phyloP scores from a whole-genome alignment of 2,797 vertebrate species.

The Knipowitschia caucasica region DNA sequence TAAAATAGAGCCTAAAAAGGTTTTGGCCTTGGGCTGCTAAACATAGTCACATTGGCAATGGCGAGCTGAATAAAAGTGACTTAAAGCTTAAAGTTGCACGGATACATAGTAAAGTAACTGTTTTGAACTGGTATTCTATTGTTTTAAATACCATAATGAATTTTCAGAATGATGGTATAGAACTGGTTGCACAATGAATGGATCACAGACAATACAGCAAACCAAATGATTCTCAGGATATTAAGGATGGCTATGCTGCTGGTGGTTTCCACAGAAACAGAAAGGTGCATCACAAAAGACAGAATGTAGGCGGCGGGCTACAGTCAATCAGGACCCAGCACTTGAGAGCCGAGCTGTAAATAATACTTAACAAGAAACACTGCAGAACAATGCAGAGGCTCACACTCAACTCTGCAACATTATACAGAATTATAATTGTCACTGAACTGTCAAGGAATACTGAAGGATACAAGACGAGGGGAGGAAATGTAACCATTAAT shows the following conservation, averaged over 20 bases:
- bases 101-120: too few species aligned
- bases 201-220: constrained; percentile 29
- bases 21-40: too few species aligned
- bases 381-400: constrained; percentile 19
- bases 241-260: constrained; percentile 52
- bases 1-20: too few species aligned
- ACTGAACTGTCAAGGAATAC: too few species aligned
- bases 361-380: constrained; percentile 28
- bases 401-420: constrained; percentile 29
- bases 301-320: constrained; percentile 58
- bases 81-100: too few species aligned
- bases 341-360: constrained; percentile 49
- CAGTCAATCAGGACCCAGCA: constrained; percentile 59
- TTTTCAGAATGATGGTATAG: background rate
- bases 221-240: constrained; percentile 51
- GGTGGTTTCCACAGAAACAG: constrained; percentile 65
- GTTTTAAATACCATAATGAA: background rate
- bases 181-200: background rate
- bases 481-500: too few species aligned
- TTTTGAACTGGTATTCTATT: too few species aligned
- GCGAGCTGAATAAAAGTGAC: too few species aligned
- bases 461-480: too few species aligned
- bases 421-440: too few species aligned
- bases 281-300: constrained; percentile 53
- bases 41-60: too few species aligned